A percentile compares a stretch with the other conserved stretches of the same genome.
phyloP scores from a whole-genome alignment of 2,888 invertebrate species.

The Pristionchus entomophagus region DNA sequence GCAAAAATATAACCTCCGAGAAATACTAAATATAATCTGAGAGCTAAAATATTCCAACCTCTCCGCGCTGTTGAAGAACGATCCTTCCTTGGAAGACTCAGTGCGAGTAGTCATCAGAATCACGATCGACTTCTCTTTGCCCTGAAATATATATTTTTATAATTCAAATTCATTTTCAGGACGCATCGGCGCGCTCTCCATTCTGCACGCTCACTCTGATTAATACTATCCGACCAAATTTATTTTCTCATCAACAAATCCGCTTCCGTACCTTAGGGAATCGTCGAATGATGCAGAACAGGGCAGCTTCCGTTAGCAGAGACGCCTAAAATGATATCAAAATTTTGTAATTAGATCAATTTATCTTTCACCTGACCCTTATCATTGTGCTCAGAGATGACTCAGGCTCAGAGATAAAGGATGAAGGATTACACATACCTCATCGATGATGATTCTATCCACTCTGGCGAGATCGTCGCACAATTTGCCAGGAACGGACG shows the following conservation, averaged over 20 bases:
- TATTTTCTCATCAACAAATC: no score
- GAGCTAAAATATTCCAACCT: neutral
- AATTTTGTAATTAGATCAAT: no score
- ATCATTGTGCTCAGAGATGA: no score
- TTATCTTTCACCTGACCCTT: no score
- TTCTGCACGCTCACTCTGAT: no score
- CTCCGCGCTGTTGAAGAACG: neutral
- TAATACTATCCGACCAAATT: no score
- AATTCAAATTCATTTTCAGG: no score
- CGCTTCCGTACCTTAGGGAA: neutral
- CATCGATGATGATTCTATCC: neutral
- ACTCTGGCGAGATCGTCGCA: neutral
- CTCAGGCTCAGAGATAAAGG: neutral
- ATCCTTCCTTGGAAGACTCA: neutral
- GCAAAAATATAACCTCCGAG: no score
- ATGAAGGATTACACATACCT: no score
- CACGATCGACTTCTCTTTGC: slow-evolving; percentile 22
- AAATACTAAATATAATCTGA: neutral
- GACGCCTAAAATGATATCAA: no score
- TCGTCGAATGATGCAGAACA: neutral
- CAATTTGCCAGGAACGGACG: neutral
- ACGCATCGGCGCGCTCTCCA: no score
- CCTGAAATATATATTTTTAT: no score
- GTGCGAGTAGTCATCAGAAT: slow-evolving; percentile 13
- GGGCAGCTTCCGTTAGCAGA: neutral